Evolutionary conservation across 2,888 invertebrate genomes (phyloP).

Genomic region (Aporophyla nigra): DNA sequence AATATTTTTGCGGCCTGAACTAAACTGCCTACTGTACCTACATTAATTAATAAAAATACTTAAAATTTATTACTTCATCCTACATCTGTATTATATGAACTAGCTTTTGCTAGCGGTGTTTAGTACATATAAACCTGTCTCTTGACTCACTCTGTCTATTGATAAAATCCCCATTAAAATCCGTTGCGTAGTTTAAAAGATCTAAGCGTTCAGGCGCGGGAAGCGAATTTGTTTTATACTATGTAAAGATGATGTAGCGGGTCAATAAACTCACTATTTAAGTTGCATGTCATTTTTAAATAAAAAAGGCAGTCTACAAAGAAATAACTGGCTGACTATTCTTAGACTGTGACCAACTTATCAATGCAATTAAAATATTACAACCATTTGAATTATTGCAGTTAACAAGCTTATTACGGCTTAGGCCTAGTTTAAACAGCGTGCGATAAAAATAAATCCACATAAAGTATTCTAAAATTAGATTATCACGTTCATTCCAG

Average conservation of each 20-base stretch:
- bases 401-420: conserved; percentile 3
- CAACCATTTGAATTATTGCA: conserved; percentile 23
- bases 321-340: conserved; percentile 15
- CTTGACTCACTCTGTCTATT: no score
- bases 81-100: no score
- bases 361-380: conserved; percentile 20
- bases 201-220: no score
- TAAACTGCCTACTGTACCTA: neutral
- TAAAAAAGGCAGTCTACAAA: conserved; percentile 9
- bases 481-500: conserved; percentile 31
- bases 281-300: conserved; percentile 22
- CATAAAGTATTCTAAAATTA: conserved; percentile 45
- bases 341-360: conserved; percentile 14
- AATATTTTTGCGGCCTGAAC: neutral
- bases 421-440: conserved; percentile 7
- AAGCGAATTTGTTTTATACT: no score
- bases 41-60: neutral
- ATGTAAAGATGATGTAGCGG: neutral
- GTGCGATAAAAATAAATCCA: conserved; percentile 37
- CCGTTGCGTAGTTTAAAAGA: no score
- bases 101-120: no score
- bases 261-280: conserved; percentile 4
- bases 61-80: neutral
- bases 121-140: no score
- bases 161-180: no score